Conservation (phyloP, 2,888 invertebrate genomes). For the Odontocerum albicorne region DNA sequence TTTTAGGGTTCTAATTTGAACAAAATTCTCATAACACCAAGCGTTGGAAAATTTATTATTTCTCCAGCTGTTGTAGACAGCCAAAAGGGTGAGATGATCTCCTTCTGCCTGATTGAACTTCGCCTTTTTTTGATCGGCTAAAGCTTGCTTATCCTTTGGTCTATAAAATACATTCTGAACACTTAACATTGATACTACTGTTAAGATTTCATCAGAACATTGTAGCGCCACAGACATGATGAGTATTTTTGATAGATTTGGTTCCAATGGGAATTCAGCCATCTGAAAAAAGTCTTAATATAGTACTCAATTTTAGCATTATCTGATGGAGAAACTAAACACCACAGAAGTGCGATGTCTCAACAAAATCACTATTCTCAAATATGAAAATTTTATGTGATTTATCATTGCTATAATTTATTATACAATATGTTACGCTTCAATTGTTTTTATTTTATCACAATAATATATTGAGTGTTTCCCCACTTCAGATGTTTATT, state of each 20-base stretch:
- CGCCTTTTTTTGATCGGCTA: conserved; percentile 98
- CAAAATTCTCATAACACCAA: conserved; percentile 99
- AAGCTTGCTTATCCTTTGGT: conserved; percentile 92
- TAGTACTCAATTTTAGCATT: no score
- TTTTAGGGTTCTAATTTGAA: conserved; percentile 95
- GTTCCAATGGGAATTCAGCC: conserved; percentile 99
- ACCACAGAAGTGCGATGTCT: no score
- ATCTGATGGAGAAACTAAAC: not conserved
- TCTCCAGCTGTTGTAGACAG: conserved; percentile 99
- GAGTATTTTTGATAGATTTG: conserved; percentile 96
- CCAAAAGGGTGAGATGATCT: conserved; percentile 95
- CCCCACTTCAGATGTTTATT: no score
- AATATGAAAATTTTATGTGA: no score
- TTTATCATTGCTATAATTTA: no score
- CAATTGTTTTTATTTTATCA: no score
- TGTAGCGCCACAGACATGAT: conserved; percentile 98
- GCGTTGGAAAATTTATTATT: conserved; percentile 98
- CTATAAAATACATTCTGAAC: conserved; percentile 96
- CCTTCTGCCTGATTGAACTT: conserved; percentile 99
- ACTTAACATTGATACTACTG: conserved; percentile 98
- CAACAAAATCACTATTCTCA: no score
- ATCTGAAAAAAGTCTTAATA: conserved; percentile 65
- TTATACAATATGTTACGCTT: no score
- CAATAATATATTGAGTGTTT: no score
- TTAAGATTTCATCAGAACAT: conserved; percentile 97